Evolutionary conservation across 2,888 invertebrate species (phyloP).

Genomic region (Conistra vaccinii): DNA sequence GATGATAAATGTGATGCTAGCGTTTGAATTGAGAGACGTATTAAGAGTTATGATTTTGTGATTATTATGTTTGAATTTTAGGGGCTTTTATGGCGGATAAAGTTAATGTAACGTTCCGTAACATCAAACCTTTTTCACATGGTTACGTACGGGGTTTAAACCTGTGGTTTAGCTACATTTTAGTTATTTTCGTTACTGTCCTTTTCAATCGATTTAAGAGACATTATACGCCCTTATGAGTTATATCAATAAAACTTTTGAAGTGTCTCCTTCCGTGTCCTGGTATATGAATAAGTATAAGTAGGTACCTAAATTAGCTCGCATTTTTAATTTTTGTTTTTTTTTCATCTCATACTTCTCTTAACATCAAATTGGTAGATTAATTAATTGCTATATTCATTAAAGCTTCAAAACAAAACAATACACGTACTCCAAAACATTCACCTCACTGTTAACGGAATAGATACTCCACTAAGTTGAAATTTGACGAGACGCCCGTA

Average conservation of each 20-base stretch:
- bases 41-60: conserved; percentile 11
- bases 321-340: background rate
- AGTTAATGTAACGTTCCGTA: background rate
- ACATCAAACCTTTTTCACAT: background rate
- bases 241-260: no score
- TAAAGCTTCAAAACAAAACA: conserved; percentile 28
- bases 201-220: background rate
- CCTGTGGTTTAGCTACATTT: no score
- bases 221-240: no score
- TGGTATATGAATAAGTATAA: background rate
- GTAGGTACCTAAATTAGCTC: background rate
- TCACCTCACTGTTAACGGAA: conserved; percentile 73
- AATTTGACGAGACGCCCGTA: conserved; percentile 86
- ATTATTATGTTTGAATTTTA: background rate
- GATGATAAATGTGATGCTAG: conserved; percentile 55
- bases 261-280: no score
- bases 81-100: background rate
- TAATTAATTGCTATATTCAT: background rate
- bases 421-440: conserved; percentile 51
- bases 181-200: background rate
- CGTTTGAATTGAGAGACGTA: conserved; percentile 21
- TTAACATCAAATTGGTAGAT: background rate
- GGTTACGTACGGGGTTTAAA: background rate
- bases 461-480: conserved; percentile 81
- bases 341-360: no score